A percentile compares a stretch with the other conserved stretches of the same genome.
These are phyloP conservation scores for Balaeniceps rex DNA, from an alignment of 2,113 vertebrate genomes.

Conservation along the genomic window DNA sequence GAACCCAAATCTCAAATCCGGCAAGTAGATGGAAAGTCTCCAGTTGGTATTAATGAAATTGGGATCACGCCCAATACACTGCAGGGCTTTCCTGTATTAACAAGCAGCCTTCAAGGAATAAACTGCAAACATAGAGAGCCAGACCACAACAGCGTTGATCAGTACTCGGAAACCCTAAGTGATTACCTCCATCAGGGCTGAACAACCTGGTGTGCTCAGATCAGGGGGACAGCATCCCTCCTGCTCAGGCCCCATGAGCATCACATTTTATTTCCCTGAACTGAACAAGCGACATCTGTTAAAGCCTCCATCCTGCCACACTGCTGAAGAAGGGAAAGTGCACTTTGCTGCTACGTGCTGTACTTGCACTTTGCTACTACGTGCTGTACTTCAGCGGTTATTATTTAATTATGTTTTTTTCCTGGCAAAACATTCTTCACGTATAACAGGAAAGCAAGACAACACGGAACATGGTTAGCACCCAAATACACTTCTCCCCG, in stretches of 20 bases:
- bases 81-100: background rate
- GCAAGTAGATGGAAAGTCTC: background rate
- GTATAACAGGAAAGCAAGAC: background rate
- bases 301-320: background rate
- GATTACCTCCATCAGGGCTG: background rate
- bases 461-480: background rate
- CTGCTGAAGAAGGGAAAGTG: background rate
- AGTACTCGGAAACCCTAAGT: background rate
- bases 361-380: background rate
- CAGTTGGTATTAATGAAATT: background rate
- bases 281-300: background rate
- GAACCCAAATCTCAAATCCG: background rate
- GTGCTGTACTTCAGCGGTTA: background rate
- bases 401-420: background rate
- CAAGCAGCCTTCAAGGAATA: background rate
- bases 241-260: background rate
- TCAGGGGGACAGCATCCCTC: background rate
- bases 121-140: background rate
- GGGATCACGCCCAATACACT: background rate
- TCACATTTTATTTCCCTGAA: background rate
- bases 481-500: background rate
- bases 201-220: accelerated
- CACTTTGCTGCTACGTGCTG: background rate
- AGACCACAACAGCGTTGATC: background rate
- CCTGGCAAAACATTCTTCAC: background rate